These are phyloP conservation scores for Sinocyclocheilus grahami DNA, from an alignment of 2,113 vertebrate species.

Conservation along the genomic window DNA sequence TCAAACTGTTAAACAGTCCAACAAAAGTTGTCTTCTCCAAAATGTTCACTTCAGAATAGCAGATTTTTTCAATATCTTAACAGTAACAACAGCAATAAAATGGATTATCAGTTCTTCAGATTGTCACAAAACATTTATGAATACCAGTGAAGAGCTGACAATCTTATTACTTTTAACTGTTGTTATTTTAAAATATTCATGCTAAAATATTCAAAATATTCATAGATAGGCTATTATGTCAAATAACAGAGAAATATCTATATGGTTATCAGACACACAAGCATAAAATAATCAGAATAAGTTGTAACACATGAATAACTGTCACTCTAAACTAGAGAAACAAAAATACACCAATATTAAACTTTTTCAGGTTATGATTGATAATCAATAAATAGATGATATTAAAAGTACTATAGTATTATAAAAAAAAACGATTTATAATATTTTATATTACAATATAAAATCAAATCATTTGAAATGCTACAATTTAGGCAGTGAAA, in stretches of 20 bases:
- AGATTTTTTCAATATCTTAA: background rate
- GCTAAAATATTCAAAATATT: background rate
- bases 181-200: background rate
- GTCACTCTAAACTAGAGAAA: background rate
- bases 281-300: background rate
- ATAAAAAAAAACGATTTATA: background rate
- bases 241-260: background rate
- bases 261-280: background rate
- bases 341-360: background rate
- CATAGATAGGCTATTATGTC: background rate
- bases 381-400: background rate
- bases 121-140: no score
- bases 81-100: no score
- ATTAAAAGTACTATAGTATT: background rate
- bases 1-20: background rate
- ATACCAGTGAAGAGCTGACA: no score
- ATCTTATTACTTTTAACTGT: no score
- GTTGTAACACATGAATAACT: background rate
- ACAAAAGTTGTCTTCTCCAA: background rate
- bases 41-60: background rate
- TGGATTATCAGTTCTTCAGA: no score
- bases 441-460: background rate
- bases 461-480: background rate
- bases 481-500: background rate
- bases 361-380: background rate